phyloP scores from a whole-genome alignment of 2,888 invertebrate species.

The Plebejus melissa region DNA sequence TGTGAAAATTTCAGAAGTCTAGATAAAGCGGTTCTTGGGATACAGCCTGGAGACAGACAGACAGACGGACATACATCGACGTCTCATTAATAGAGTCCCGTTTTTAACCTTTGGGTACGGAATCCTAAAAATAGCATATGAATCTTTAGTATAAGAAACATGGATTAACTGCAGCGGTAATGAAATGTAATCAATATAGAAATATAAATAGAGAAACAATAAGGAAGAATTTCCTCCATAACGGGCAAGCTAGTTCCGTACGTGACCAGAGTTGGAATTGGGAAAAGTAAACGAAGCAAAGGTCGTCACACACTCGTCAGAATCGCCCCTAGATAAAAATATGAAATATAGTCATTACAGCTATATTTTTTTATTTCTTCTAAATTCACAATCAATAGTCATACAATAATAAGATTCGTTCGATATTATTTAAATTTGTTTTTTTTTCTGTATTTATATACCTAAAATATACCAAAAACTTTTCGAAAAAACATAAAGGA shows the following conservation, averaged over 20 bases:
- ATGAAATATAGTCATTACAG: neutral
- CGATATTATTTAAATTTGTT: too few species aligned
- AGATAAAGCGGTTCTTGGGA: too few species aligned
- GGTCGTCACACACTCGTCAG: neutral
- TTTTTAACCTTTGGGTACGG: too few species aligned
- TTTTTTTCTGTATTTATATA: too few species aligned
- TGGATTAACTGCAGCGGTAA: neutral
- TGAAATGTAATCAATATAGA: conserved; percentile 43
- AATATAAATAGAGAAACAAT: conserved; percentile 52
- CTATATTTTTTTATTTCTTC: neutral
- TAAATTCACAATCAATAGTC: neutral
- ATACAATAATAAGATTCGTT: neutral
- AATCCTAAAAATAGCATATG: too few species aligned
- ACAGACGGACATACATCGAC: too few species aligned
- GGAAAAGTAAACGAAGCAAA: conserved; percentile 43
- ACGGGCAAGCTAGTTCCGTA: conserved; percentile 44
- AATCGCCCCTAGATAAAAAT: neutral
- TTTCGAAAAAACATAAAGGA: too few species aligned
- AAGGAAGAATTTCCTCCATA: conserved; percentile 44
- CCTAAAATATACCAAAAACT: too few species aligned
- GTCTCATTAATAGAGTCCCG: too few species aligned
- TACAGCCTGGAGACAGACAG: too few species aligned
- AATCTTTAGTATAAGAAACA: too few species aligned
- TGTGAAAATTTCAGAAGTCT: too few species aligned
- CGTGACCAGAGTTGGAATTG: conserved; percentile 52